Evolutionary conservation across 1,140 invertebrate genomes (phyloP).

Genomic region (Venustaconcha ellipsiformis): DNA sequence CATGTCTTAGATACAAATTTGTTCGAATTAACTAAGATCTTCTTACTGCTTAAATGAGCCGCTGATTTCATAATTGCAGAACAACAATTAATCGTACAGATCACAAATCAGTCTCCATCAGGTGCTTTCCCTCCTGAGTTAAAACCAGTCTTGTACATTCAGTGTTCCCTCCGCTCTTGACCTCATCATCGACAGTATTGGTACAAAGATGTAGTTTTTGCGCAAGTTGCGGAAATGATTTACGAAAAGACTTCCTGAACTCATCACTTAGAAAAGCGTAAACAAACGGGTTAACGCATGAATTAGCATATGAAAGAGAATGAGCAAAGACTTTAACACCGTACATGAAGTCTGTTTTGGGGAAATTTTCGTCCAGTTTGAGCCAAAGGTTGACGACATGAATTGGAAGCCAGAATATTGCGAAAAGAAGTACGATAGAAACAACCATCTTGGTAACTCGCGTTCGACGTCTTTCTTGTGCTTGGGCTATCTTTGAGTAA

Average conservation of each 20-base stretch:
- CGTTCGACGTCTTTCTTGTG: conserved; percentile 63
- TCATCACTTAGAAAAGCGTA: conserved; percentile 92
- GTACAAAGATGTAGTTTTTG: too few relatives aligned
- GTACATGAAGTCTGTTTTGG: conserved; percentile 72
- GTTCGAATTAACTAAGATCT: too few relatives aligned
- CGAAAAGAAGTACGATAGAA: conserved; percentile 93
- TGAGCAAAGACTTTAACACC: conserved; percentile 86
- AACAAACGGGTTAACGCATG: conserved; percentile 93
- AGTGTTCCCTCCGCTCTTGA: too few relatives aligned
- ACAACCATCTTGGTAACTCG: conserved; percentile 93
- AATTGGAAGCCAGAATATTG: conserved; percentile 94
- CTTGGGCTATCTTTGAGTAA: background rate
- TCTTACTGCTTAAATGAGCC: too few relatives aligned
- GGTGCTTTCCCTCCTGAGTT: too few relatives aligned
- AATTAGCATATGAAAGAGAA: conserved; percentile 92
- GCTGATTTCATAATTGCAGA: too few relatives aligned
- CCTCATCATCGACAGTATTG: too few relatives aligned
- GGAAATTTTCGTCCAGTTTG: conserved; percentile 48
- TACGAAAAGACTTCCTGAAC: conserved; percentile 82
- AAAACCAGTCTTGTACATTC: too few relatives aligned
- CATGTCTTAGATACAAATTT: too few relatives aligned
- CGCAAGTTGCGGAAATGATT: conserved; percentile 28
- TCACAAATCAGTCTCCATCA: too few relatives aligned
- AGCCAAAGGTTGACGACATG: conserved; percentile 74
- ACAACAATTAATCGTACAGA: too few relatives aligned